These are phyloP conservation scores for Synodontis membranacea DNA, from an alignment of 2,113 vertebrate genomes.

Conservation along the genomic window DNA sequence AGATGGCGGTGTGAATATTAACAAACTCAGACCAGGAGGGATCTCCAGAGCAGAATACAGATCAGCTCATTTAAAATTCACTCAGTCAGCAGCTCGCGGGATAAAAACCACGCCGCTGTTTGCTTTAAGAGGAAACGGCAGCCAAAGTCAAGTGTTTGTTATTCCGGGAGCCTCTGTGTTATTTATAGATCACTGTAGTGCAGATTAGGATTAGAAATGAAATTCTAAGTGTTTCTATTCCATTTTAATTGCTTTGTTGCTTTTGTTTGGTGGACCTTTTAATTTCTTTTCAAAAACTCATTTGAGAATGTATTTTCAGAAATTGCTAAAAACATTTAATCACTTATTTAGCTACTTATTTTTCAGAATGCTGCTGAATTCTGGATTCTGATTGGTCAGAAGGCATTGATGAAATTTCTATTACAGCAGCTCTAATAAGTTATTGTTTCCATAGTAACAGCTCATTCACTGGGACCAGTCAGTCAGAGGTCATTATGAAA, in stretches of 20 bases:
- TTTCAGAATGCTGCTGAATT: neutral
- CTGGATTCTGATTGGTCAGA: neutral
- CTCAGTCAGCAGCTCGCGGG: constrained; percentile 22
- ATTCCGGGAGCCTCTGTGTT: neutral
- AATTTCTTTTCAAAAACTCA: neutral
- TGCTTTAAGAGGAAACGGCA: constrained; percentile 9
- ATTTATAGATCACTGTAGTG: neutral
- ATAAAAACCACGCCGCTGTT: neutral
- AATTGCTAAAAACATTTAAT: neutral
- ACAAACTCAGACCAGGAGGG: neutral
- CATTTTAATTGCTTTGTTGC: no score
- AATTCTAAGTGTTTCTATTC: neutral
- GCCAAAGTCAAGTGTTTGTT: neutral
- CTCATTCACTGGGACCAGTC: neutral
- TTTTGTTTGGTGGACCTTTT: neutral
- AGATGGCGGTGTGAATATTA: constrained; percentile 35
- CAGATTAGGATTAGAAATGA: neutral
- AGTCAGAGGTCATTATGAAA: neutral
- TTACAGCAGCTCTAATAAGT: neutral
- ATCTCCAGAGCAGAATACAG: constrained; percentile 15
- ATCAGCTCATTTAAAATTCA: constrained; percentile 15
- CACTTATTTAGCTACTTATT: neutral
- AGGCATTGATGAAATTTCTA: neutral
- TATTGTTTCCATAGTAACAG: neutral
- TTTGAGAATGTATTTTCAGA: neutral